Evolutionary conservation across 2,888 invertebrate species (phyloP).

Genomic region (Erebia epiphron): DNA sequence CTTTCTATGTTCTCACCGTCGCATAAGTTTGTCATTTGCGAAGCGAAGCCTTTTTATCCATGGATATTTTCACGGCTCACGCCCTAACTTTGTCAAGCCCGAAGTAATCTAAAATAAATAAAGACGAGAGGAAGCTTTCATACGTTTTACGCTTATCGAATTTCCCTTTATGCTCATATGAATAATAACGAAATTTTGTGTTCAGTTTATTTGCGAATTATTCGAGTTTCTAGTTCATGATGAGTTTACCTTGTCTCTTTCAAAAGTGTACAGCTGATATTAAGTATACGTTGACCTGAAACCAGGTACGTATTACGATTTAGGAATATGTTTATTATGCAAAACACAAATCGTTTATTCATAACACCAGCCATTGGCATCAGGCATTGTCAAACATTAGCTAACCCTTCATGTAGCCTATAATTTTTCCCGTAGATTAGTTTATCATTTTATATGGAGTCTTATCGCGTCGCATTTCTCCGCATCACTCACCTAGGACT

Average conservation of each 20-base stretch:
- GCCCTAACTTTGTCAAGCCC: constrained; percentile 65
- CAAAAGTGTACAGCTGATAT: constrained; percentile 1
- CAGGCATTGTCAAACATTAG: too few relatives aligned
- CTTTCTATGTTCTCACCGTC: constrained; percentile 50
- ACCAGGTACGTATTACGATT: not conserved
- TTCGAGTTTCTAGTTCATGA: constrained; percentile 7
- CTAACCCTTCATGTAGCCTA: too few relatives aligned
- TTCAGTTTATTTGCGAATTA: constrained; percentile 47
- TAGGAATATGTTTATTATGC: too few relatives aligned
- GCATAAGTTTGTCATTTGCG: constrained; percentile 54
- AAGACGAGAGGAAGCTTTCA: constrained; percentile 72
- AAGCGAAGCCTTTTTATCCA: constrained; percentile 62
- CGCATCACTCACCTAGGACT: too few relatives aligned
- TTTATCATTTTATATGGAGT: too few relatives aligned
- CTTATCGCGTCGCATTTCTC: too few relatives aligned
- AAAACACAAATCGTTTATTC: too few relatives aligned
- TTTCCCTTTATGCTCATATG: constrained; percentile 66
- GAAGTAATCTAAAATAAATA: constrained; percentile 81
- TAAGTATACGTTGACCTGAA: too few relatives aligned
- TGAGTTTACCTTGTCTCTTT: constrained; percentile 25
- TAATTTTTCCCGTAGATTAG: too few relatives aligned
- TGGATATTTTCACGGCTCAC: constrained; percentile 60
- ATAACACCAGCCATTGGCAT: too few relatives aligned
- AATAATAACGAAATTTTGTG: constrained; percentile 66
- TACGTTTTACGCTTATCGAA: constrained; percentile 71